These are phyloP conservation scores for Bos indicus DNA, from an alignment of 2,113 vertebrate species.

Conservation along the genomic window DNA sequence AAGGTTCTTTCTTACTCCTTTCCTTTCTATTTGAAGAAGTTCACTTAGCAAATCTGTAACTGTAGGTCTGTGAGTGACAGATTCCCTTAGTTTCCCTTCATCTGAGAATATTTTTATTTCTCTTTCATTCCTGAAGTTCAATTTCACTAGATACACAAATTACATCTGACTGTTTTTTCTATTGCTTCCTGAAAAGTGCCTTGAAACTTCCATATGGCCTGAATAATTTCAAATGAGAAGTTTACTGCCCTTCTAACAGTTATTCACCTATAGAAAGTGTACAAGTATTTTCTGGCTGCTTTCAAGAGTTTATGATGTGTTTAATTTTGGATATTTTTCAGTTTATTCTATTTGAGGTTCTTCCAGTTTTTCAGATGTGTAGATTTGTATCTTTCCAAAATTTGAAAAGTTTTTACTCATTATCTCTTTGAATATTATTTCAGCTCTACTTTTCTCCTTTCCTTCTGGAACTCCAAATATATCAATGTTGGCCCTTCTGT, in stretches of 20 bases:
- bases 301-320: neutral
- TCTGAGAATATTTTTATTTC: neutral
- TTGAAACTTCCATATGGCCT: neutral
- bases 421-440: neutral
- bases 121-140: neutral
- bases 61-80: neutral
- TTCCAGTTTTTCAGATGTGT: neutral
- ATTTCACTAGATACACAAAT: neutral
- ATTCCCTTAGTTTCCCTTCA: neutral
- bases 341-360: neutral
- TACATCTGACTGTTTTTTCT: neutral
- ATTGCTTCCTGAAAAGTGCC: neutral
- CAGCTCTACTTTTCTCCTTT: neutral
- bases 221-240: neutral
- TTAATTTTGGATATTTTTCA: neutral
- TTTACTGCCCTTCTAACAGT: neutral
- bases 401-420: neutral
- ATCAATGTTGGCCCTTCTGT: neutral
- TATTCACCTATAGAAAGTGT: neutral
- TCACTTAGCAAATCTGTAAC: neutral
- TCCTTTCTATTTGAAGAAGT: neutral
- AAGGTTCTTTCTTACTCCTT: neutral
- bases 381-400: neutral
- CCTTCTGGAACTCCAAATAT: neutral
- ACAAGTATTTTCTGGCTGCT: neutral